Percentiles rank a stretch among this genome's conserved stretches.
These are phyloP conservation scores for Drosophila melanosoma DNA, from an alignment of 2,888 invertebrate species.

Conservation along the genomic window DNA sequence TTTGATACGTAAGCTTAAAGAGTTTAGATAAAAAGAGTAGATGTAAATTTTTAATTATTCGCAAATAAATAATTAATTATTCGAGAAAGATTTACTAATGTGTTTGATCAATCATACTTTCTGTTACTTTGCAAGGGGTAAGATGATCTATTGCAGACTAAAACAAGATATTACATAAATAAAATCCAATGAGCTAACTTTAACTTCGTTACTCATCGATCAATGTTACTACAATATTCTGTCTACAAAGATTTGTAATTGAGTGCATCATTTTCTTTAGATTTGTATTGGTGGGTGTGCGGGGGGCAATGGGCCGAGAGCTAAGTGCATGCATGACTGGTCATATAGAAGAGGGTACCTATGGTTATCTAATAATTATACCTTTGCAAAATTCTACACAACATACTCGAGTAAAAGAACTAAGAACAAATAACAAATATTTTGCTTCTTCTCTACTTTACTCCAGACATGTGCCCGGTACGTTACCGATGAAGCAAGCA, in stretches of 20 bases:
- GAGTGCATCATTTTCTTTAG: constrained; percentile 11
- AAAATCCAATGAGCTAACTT: background rate
- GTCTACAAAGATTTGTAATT: constrained; percentile 40
- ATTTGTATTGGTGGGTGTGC: constrained; percentile 14
- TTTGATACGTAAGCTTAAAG: background rate
- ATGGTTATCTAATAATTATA: constrained; percentile 68
- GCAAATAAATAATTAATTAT: too few relatives aligned
- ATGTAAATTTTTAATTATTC: too few relatives aligned
- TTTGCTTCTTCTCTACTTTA: constrained; percentile 39
- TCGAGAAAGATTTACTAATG: too few relatives aligned
- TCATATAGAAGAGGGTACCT: constrained; percentile 51
- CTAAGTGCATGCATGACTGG: constrained; percentile 48
- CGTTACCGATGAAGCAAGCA: constrained; percentile 75
- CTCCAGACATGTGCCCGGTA: constrained; percentile 72
- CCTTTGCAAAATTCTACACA: constrained; percentile 53
- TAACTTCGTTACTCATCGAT: background rate
- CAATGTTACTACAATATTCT: constrained; percentile 39
- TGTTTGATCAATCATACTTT: background rate
- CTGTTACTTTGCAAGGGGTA: background rate
- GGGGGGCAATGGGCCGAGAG: constrained; percentile 24
- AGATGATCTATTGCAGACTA: background rate
- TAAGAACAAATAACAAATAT: constrained; percentile 46
- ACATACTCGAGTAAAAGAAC: constrained; percentile 53
- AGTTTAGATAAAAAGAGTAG: too few relatives aligned
- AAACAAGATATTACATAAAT: background rate